phyloP scores from a whole-genome alignment of 2,797 vertebrate genomes.

The Phylloscopus collybita region DNA sequence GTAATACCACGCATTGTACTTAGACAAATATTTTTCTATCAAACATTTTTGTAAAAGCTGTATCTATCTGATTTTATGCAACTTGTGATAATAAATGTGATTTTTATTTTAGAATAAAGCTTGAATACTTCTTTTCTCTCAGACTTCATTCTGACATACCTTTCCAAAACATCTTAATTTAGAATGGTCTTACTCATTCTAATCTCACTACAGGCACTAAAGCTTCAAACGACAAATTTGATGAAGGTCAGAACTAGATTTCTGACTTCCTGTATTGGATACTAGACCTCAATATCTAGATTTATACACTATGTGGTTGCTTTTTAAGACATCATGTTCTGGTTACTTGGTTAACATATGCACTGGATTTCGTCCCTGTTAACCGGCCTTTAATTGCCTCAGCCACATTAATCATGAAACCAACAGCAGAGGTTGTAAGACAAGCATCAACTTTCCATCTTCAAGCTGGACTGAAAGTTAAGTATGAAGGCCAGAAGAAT shows the following conservation, averaged over 20 bases:
- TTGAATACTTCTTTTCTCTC: conserved; percentile 27
- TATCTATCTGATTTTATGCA: conserved; percentile 80
- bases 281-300: neutral
- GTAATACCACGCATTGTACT: conserved; percentile 71
- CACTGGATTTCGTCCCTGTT: neutral
- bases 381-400: neutral
- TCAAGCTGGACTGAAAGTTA: neutral
- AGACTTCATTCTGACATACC: neutral
- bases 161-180: neutral
- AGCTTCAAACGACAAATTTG: neutral
- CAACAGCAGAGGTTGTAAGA: neutral
- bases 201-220: neutral
- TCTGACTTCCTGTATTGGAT: neutral
- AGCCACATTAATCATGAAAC: neutral
- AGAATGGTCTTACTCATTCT: neutral
- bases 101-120: conserved; percentile 82
- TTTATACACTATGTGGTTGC: accelerated
- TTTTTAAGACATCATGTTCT: neutral
- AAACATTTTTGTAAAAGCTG: conserved; percentile 79
- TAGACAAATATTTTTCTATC: conserved; percentile 81
- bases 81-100: conserved; percentile 83
- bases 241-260: neutral
- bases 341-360: neutral
- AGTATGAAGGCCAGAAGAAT: neutral
- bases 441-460: neutral